Evolutionary conservation across 2,888 invertebrate genomes (phyloP), one percentile per base, ranked within the genome.

Genomic region (Hirtodrosophila alboralis): DNA sequence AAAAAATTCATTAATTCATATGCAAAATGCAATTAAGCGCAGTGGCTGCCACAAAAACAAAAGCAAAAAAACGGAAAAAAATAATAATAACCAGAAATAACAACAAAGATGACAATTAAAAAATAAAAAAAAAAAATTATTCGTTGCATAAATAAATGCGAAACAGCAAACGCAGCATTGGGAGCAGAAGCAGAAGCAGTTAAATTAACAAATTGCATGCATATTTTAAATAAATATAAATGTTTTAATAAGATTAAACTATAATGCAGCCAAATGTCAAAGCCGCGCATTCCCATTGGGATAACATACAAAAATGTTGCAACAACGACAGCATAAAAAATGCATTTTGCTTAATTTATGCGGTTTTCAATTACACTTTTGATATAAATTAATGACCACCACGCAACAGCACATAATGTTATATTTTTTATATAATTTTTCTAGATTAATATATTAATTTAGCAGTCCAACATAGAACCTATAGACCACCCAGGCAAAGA

Each of bases 191-290:
- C 80, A 84, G 63, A 62, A 68, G 84, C 86, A 84, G 76, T 86
- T 87, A 86, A 85, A 85, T 85, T 85, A 87, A 87, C 84, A 87
- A 85, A 86, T 86, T 85, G 87, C 78, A 80, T 86, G 76, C 84
- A 87, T 85, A 80, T 85, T 85, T 84, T 80, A 85, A 70, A 84
- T 78, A 78, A 85, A 86, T 70, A 87, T 83, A 83, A 83, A 83
- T 83, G 84, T 85, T 83, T 83, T 83, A 83, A 83, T 83, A 83
- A 85, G 81, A 85, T 85, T 87, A 86, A 85, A 86, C 87, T 80
- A 80, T 86, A 84, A 85, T 77, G 75, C 83, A 79, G 84, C 58
- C 84, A 75, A 83, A 78, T 83, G 84, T 80, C 78, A 74, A 74
- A 80, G 76, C 79, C 63, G 68, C 71, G 59, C 72, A 83, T 81